Base-by-base conservation (phyloP, 2,797 vertebrate species). In the Pangasius mekongensis region DNA sequence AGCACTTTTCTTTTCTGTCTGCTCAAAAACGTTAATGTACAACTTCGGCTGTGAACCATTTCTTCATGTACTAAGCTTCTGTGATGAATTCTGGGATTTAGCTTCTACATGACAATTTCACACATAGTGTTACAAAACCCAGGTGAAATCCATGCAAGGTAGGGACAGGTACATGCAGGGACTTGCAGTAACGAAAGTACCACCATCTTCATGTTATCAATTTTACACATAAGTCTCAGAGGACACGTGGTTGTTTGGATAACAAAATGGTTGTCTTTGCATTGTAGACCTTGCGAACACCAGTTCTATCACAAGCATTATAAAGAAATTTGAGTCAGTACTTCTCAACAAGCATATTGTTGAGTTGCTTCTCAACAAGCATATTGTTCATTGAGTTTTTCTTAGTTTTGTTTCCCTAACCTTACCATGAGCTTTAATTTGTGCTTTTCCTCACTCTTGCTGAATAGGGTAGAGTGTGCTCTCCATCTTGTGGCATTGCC, bases 131-230 rank as follows among this genome's bases (percentile, higher is more conserved):
- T 81, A 73, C 6, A 73, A 85, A 73, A 27, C 52, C 52, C 49
- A 39, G 52, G 22, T 58, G 67, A 85, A 85, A 74, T 74, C 52
- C 54, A 85, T 85, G 52, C 49, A 39, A 71, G 83, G 66, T 73
- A 33, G 30, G 33, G 22, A 71, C 18, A 74, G 33, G 6, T 18
- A 73, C 84, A 85, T 74, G 84, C 69, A 74, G 13, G 24, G 67
- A 43, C 84, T 56, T 43, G 83, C 52, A 73, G 33, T 39, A 73
- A 58, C 30, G 58, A 85, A 85, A 52, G 30, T 39, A 85, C 52
- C 67, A 74, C 52, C 69, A 60, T 85, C 52, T 85, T 56, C 39
- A 67, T 39, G 20, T 85, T 73, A 85, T 74, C 54, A 74, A 85
- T 20, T 43, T 74, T 73, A 18, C 67, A 30, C 84, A 43, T 54